These are phyloP conservation scores for Carduelis carduelis DNA, from an alignment of 2,797 vertebrate species.

Conservation along the genomic window DNA sequence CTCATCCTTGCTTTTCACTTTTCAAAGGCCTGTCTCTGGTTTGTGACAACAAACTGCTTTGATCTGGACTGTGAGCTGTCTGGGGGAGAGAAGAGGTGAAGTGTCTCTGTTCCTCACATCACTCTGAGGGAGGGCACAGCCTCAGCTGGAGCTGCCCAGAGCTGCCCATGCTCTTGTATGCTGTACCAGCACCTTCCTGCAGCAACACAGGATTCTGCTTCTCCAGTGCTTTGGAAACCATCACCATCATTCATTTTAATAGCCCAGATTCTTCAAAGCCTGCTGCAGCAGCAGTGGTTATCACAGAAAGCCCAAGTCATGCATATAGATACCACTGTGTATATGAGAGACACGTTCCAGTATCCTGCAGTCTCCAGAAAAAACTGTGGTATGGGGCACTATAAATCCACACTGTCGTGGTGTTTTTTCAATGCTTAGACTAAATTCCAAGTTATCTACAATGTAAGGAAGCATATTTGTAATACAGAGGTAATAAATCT, in stretches of 20 bases:
- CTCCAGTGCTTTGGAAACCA: neutral
- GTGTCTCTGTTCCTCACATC: neutral
- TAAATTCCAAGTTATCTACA: neutral
- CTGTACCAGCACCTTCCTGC: neutral
- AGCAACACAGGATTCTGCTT: neutral
- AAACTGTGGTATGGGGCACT: neutral
- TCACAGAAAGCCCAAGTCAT: neutral
- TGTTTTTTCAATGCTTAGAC: neutral
- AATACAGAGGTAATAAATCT: neutral
- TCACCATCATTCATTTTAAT: constrained; percentile 17
- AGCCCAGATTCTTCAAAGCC: neutral
- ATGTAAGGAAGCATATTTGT: neutral
- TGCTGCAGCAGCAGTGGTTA: neutral
- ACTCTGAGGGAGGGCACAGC: neutral
- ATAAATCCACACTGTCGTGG: neutral
- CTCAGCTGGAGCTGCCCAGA: neutral
- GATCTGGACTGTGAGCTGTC: neutral
- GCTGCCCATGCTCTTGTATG: neutral
- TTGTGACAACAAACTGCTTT: neutral
- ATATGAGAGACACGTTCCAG: neutral
- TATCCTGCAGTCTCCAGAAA: neutral
- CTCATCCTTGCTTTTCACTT: neutral
- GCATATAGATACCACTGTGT: neutral
- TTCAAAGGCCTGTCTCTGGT: neutral
- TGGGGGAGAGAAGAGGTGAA: neutral